Percentiles rank a stretch among this genome's conserved stretches.
Conservation (phyloP, 2,888 invertebrate species). For the Ommatoiulus sabulosus region DNA sequence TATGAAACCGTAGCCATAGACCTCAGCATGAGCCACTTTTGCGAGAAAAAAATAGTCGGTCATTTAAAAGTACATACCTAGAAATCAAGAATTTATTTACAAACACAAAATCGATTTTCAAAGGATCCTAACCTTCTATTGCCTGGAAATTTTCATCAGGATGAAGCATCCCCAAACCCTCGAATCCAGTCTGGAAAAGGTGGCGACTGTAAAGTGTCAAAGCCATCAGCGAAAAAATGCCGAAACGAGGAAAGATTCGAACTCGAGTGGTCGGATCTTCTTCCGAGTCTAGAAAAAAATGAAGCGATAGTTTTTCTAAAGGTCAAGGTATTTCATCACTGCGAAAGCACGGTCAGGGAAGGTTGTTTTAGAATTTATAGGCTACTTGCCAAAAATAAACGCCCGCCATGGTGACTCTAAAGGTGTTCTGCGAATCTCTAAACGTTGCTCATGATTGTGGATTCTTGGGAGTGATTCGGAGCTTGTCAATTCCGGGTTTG, state of each 20-base stretch:
- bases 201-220: constrained; percentile 57
- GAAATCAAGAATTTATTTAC: no score
- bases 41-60: neutral
- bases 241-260: constrained; percentile 55
- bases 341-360: neutral
- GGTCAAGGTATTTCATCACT: neutral
- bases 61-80: neutral
- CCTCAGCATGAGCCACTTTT: constrained; percentile 56
- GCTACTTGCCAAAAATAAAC: neutral
- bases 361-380: neutral
- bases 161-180: constrained; percentile 57
- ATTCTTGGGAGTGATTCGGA: neutral
- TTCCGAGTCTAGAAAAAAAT: constrained; percentile 32
- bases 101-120: neutral
- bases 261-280: constrained; percentile 51
- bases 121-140: constrained; percentile 54
- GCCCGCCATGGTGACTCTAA: neutral
- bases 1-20: constrained; percentile 57
- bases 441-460: neutral
- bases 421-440: neutral
- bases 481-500: neutral
- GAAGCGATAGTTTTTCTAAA: neutral
- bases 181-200: constrained; percentile 39
- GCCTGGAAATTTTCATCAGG: constrained; percentile 57
- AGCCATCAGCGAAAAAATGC: constrained; percentile 54